These are phyloP conservation scores for Thaleichthys pacificus DNA, from an alignment of 2,797 vertebrate species.

Conservation along the genomic window DNA sequence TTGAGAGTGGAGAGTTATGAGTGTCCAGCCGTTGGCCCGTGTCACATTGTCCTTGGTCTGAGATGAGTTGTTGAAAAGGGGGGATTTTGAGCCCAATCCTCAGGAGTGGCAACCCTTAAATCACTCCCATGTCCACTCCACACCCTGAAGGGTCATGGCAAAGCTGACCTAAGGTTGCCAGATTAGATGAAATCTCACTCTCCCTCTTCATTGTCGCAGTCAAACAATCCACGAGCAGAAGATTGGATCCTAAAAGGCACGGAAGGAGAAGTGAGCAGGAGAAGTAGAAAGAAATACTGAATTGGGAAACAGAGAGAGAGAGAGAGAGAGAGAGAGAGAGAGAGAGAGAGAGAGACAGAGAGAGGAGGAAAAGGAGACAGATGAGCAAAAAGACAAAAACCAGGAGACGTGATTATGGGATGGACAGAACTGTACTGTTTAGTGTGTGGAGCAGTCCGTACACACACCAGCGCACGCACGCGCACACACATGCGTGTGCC, in stretches of 20 bases:
- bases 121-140: constrained; percentile 41
- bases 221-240: constrained; percentile 11
- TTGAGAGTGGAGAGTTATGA: constrained; percentile 47
- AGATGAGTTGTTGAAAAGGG: constrained; percentile 69
- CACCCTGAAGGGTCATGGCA: constrained; percentile 49
- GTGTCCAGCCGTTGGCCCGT: constrained; percentile 21
- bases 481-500: background rate
- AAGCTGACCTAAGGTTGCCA: constrained; percentile 36
- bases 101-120: constrained; percentile 58
- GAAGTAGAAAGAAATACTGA: background rate
- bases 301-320: background rate
- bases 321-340: background rate
- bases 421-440: background rate
- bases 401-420: background rate
- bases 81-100: constrained; percentile 63
- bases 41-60: constrained; percentile 62
- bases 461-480: background rate
- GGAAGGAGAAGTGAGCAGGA: background rate
- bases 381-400: background rate
- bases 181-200: constrained; percentile 58
- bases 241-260: constrained; percentile 15
- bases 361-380: background rate
- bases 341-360: background rate
- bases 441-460: background rate
- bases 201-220: constrained; percentile 29